These are phyloP conservation scores for Ectropis grisescens DNA, from an alignment of 1,140 invertebrate species.

Conservation along the genomic window DNA sequence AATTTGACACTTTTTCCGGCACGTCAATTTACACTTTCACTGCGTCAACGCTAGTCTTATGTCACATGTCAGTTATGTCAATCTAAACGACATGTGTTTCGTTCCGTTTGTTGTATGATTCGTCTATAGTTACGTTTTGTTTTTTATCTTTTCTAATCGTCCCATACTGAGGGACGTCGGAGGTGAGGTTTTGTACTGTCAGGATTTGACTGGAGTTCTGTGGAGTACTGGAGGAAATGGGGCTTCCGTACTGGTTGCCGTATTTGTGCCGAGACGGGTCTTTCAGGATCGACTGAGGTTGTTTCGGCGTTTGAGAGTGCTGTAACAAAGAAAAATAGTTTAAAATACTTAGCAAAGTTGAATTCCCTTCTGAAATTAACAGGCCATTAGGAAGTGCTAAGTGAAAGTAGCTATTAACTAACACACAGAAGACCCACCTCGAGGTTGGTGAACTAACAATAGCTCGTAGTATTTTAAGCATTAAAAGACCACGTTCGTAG, in stretches of 20 bases:
- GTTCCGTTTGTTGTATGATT: slow-evolving; percentile 51
- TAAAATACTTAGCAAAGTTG: neutral
- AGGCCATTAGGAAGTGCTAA: too few relatives aligned
- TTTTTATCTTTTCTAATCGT: slow-evolving; percentile 67
- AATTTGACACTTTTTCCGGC: slow-evolving; percentile 2
- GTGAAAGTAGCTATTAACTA: neutral
- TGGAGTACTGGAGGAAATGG: slow-evolving; percentile 50
- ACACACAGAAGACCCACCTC: too few relatives aligned
- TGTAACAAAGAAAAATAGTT: slow-evolving; percentile 37
- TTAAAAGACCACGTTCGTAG: too few relatives aligned
- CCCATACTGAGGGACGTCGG: slow-evolving; percentile 61
- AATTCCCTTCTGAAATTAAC: too few relatives aligned
- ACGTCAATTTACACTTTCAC: slow-evolving; percentile 1
- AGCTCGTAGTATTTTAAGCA: too few relatives aligned
- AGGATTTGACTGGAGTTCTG: slow-evolving; percentile 58
- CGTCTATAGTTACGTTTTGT: slow-evolving; percentile 61
- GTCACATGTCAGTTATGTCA: slow-evolving; percentile 1
- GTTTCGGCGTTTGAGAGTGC: slow-evolving; percentile 49
- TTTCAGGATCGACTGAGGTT: slow-evolving; percentile 74
- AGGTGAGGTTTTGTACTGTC: slow-evolving; percentile 60
- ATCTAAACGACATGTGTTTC: slow-evolving; percentile 58
- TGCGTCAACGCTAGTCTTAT: too few relatives aligned
- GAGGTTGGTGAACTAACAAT: too few relatives aligned
- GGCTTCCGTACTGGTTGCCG: slow-evolving; percentile 65
- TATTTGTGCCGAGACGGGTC: slow-evolving; percentile 73